phyloP scores from a whole-genome alignment of 2,888 invertebrate genomes.

The Bruchidius siliquastri region DNA sequence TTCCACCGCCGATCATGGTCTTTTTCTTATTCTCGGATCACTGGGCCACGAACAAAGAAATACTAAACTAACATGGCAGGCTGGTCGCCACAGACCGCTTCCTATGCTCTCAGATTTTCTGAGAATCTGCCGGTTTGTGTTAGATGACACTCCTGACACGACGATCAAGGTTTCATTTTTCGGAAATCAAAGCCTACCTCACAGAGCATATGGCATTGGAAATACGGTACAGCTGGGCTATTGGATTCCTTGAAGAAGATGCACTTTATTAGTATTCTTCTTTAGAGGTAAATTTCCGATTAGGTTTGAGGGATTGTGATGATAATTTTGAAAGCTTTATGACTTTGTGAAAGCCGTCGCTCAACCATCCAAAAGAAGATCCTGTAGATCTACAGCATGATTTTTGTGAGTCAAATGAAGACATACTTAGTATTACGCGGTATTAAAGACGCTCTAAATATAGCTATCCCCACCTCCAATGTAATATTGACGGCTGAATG shows the following conservation, averaged over 20 bases:
- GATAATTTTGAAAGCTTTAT: too few species aligned
- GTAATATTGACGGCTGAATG: too few species aligned
- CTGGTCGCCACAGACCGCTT: constrained; percentile 10
- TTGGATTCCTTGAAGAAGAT: not conserved
- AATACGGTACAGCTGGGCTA: not conserved
- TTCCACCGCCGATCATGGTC: not conserved
- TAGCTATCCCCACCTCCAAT: too few species aligned
- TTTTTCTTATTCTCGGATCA: not conserved
- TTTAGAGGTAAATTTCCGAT: too few species aligned
- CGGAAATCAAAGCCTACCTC: not conserved
- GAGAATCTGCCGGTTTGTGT: not conserved
- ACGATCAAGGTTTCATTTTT: not conserved
- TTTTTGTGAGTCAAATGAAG: too few species aligned
- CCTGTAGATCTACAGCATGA: too few species aligned
- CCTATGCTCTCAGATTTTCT: not conserved
- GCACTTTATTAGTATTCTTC: too few species aligned
- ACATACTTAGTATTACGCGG: too few species aligned
- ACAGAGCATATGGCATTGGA: not conserved
- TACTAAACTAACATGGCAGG: constrained; percentile 18
- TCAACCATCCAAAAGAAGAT: too few species aligned
- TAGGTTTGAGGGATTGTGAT: too few species aligned
- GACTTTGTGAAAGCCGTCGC: too few species aligned
- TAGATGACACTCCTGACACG: not conserved
- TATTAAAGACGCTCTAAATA: too few species aligned
- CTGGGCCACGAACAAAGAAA: constrained; percentile 18